Evolutionary conservation across 2,797 vertebrate genomes (phyloP), one percentile per base, ranked within the genome.

Genomic region (Gymnodraco acuticeps): DNA sequence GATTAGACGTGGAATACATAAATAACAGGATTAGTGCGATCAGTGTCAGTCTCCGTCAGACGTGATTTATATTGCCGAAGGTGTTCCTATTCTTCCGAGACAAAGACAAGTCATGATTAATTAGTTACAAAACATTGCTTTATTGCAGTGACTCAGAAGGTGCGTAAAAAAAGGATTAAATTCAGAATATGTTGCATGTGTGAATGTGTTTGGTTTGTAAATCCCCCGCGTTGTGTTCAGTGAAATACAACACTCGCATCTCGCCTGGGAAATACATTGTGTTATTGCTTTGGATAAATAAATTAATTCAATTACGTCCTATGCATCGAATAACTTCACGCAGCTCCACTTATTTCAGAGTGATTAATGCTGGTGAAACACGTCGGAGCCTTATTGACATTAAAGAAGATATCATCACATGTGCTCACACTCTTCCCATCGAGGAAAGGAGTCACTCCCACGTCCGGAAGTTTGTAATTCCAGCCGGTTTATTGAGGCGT

Each of bases 401-500:
- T 80, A 87, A 87, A 83, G 78, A 84, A 85, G 82, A 89, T 69
- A 69, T 87, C 80, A 91, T 85, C 85, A 73, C 52, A 71, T 23
- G 31, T 27, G 65, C 20, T 63, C 66, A 47, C 77, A 71, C 60
- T 71, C 60, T 43, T 5, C 78, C 77, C 64, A 53, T 83, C 81
- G 58, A 45, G 64, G 80, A 67, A 64, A 45, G 33, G 64, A 81
- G 69, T 85, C 78, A 43, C 76, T 73, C 62, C 77, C 31, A 47
- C 61, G 17, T 87, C 76, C 62, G 54, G 85, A 87, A 89, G 87
- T 85, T 90, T 91, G 81, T 91, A 74, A 93, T 92, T 93, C 82
- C 79, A 81, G 68, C 65, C 64, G 71, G 92, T 86, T 92, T 87
- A 91, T 89, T 84, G 86, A 91, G 80, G 90, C 85, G 72, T 90